These are phyloP conservation scores for Adelosebastes latens DNA, from an alignment of 2,797 vertebrate genomes.

Conservation along the genomic window DNA sequence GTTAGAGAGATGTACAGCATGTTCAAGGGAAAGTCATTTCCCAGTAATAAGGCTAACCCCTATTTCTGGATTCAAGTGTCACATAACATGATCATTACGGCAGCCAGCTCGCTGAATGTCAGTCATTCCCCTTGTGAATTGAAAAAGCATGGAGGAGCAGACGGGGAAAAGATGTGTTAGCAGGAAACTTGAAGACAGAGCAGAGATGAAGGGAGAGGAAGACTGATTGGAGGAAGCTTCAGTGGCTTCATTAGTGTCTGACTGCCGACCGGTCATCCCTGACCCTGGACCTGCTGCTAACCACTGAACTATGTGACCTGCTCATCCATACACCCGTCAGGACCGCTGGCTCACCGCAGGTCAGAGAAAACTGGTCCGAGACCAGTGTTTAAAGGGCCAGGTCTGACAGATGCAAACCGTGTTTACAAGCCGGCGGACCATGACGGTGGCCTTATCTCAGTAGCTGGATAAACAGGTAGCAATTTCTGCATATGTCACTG, in stretches of 20 bases:
- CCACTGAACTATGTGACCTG: constrained; percentile 26
- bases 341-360: background rate
- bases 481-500: background rate
- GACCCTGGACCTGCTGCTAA: constrained; percentile 44
- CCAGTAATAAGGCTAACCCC: constrained; percentile 56
- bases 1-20: constrained; percentile 30
- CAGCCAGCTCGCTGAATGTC: constrained; percentile 43
- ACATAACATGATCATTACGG: constrained; percentile 57
- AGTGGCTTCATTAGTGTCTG: constrained; percentile 46
- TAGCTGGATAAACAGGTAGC: background rate
- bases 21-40: constrained; percentile 41
- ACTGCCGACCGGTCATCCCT: constrained; percentile 13
- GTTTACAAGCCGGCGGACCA: background rate
- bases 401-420: constrained; percentile 15
- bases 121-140: constrained; percentile 43
- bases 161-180: constrained; percentile 1
- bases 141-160: constrained; percentile 15
- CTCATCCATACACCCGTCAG: constrained; percentile 39
- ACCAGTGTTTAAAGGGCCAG: constrained; percentile 7
- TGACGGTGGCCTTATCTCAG: constrained; percentile 9
- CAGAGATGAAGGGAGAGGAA: constrained; percentile 28
- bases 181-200: constrained; percentile 18
- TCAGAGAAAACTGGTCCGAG: constrained; percentile 16
- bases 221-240: background rate
- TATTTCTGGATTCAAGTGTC: constrained; percentile 66